Base-by-base conservation (phyloP, 2,113 vertebrate species). In the Ciconia maguari region DNA sequence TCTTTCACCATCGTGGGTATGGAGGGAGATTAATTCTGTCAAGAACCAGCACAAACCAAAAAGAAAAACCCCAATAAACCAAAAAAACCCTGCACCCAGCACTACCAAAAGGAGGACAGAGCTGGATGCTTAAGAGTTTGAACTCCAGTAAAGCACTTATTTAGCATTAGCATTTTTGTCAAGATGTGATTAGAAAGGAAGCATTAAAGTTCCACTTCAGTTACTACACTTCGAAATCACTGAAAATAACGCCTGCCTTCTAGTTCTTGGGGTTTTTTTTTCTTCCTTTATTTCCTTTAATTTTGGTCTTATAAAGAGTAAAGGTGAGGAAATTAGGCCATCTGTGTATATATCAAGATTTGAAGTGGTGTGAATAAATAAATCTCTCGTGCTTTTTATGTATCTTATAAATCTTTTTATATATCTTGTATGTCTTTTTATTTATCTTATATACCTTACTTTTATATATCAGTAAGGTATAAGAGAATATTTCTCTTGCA, bases 361-460 rank as follows among this genome's bases (percentile, higher is more conserved):
- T 69, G 64, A 96, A 89, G n/a, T 85, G 27, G 9, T 65, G 10
- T 82, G 44, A 81, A 90, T 86, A 90, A 89, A 86, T 78, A 86
- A 77, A 70, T 46, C 19, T 68, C 24, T 88, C 1, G 0, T 36
- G 38, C n/a, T 89, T 88, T 82, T 92, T 83, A 44, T 55, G 13
- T 69, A 57, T 64, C 88, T 38, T 38, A 38, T 38, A 38, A 38
- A 38, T 38, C 38, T 38, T 38, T 38, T 38, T 38, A 38, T 38
- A 38, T 38, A 38, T 38, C 38, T 38, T 38, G 38, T 9, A 38
- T 38, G 38, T 38, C 8, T 38, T 38, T 38, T 38, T 38, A 38
- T 38, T 38, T 38, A 38, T 38, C 38, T 38, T 38, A 38, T 38
- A 38, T 38, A 38, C 38, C 38, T 38, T 38, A 38, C 38, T 38